These are phyloP conservation scores for Anoura caudifer DNA, from an alignment of 2,113 vertebrate species.

Conservation along the genomic window DNA sequence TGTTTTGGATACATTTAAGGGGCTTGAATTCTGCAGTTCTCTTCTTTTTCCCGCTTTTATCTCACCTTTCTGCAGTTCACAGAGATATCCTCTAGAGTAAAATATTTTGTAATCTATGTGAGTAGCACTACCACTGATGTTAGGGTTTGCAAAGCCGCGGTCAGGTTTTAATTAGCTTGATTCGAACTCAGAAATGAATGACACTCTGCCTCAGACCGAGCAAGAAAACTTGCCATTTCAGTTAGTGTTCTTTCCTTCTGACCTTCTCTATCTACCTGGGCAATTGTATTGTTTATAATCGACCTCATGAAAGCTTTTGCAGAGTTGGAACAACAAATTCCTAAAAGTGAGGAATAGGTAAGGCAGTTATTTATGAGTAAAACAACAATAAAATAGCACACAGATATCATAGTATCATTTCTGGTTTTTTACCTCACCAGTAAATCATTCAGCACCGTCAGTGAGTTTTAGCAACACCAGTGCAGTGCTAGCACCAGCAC, in stretches of 20 bases:
- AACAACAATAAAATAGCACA: background rate
- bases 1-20: background rate
- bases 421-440: background rate
- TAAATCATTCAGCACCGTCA: background rate
- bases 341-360: background rate
- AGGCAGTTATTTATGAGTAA: background rate
- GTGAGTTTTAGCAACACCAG: background rate
- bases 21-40: background rate
- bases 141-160: slow-evolving; percentile 11
- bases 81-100: slow-evolving; percentile 23
- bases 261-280: background rate
- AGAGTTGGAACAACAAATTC: background rate
- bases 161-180: slow-evolving; percentile 33
- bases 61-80: background rate
- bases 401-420: background rate
- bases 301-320: background rate
- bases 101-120: slow-evolving; percentile 39
- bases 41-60: background rate
- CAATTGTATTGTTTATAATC: background rate
- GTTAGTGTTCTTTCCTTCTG: background rate
- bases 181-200: slow-evolving; percentile 7
- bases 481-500: background rate
- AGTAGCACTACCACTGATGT: background rate
- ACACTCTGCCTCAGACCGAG: background rate
- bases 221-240: background rate